Percentiles rank a stretch among this genome's conserved stretches.
phyloP scores from a whole-genome alignment of 1,140 invertebrate species.

The Eurosta solidaginis region DNA sequence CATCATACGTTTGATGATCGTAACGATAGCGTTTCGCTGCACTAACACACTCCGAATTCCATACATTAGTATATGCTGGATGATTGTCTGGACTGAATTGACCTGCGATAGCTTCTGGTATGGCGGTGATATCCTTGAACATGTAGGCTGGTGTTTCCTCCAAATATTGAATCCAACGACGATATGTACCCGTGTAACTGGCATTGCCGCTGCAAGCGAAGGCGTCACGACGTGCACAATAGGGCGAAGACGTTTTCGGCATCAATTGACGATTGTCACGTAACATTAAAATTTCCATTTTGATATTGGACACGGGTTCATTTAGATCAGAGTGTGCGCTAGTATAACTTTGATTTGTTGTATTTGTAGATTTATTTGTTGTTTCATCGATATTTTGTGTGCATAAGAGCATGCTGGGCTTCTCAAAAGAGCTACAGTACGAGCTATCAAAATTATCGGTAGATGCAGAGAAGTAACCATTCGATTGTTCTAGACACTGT shows the following conservation, averaged over 20 bases:
- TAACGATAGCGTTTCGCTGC: conserved; percentile 50
- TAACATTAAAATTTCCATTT: conserved; percentile 58
- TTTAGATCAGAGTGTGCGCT: neutral
- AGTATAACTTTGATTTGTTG: neutral
- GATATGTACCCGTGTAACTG: conserved; percentile 39
- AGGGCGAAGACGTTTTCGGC: conserved; percentile 55
- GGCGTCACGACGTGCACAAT: conserved; percentile 36
- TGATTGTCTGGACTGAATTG: conserved; percentile 50
- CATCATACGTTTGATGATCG: too few relatives aligned
- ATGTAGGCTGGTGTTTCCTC: conserved; percentile 49
- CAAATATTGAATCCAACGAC: conserved; percentile 52
- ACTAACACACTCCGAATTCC: conserved; percentile 46
- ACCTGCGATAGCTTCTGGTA: conserved; percentile 54
- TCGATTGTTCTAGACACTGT: neutral
- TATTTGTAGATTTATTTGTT: neutral
- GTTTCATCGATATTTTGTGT: neutral
- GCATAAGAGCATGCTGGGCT: neutral
- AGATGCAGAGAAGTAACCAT: neutral
- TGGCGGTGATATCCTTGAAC: conserved; percentile 51
- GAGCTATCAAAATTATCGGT: neutral
- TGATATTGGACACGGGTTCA: conserved; percentile 37
- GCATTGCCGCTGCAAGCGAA: neutral
- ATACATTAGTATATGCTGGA: conserved; percentile 48
- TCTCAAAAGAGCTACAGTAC: neutral
- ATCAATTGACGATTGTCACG: conserved; percentile 46